Evolutionary conservation across 2,113 vertebrate genomes (phyloP), one percentile per base, ranked within the genome.

Genomic region (Chaetorhynchus papuensis): DNA sequence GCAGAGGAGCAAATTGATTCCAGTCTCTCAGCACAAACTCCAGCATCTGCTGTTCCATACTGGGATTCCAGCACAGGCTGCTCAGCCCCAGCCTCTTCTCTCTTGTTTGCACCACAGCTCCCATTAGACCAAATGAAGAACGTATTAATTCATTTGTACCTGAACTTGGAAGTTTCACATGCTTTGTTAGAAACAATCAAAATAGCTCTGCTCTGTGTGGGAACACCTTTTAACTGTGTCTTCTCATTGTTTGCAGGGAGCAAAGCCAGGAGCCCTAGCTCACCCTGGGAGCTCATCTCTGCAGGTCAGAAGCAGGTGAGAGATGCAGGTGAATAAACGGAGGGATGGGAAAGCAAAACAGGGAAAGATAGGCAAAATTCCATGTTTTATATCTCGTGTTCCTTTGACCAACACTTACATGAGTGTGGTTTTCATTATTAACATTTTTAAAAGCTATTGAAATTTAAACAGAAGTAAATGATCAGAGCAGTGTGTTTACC

Each of bases 11-110:
- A 94, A 84, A 83, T 83, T 18, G 8, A 89, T 83, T 90, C 47
- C 63, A 61, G 82, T 23, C 65, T 85, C 72, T 69, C 71, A 53
- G 37, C 59, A 84, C 54, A 66, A 22, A 13, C 79, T 87, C 35
- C 35, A 74, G 93, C 94, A 96, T 81, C 88, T 96, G 88, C 83
- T 96, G 68, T 35, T 93, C 68, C 57, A 28, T 21, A 20, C 19
- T 78, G 71, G 79, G 52, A 39, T 83, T 66, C 68, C 76, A 82
- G 85, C 76, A 50, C 74, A 69, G 53, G 56, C 86, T 96, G 96
- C 88, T 95, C 96, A 90, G 60, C 35, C 76, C 72, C 92, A 83
- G 88, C 80, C 76, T 82, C 86, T 21, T 26, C 54, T 72, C 66
- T n/a, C 52, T 42, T 31, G 39, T 52, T 88, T 63, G 50, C 30